Evolutionary conservation across 2,797 vertebrate genomes (phyloP).

Genomic region (Phaenicophaeus curvirostris): DNA sequence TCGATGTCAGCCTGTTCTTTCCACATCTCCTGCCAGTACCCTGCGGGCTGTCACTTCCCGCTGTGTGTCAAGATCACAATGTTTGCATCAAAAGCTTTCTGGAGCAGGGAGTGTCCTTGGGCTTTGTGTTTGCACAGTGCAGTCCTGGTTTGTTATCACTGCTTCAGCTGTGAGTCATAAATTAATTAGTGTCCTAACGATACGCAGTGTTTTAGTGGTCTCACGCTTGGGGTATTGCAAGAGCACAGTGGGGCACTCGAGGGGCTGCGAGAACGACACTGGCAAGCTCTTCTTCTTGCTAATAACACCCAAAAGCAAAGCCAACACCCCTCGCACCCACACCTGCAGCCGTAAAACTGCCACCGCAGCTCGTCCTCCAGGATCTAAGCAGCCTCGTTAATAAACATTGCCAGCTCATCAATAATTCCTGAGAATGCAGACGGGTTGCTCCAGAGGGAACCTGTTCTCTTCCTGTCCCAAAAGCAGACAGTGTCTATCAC

Average conservation of each 20-base stretch:
- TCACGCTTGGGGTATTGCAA: accelerated
- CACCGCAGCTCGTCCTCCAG: neutral
- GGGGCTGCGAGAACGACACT: neutral
- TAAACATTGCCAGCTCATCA: neutral
- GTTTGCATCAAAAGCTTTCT: neutral
- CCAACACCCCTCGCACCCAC: no score
- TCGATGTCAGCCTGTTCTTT: accelerated
- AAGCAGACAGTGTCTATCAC: accelerated
- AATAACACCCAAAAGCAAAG: neutral
- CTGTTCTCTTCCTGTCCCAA: neutral
- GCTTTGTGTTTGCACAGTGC: neutral
- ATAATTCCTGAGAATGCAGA: accelerated
- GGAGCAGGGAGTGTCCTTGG: neutral
- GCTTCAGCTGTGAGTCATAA: neutral
- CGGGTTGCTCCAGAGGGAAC: neutral
- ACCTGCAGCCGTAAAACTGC: neutral
- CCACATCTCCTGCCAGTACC: neutral
- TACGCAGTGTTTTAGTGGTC: neutral
- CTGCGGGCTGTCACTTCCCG: neutral
- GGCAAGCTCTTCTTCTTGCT: neutral
- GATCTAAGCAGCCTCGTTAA: neutral
- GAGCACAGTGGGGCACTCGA: accelerated
- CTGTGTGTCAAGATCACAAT: neutral
- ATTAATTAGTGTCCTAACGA: neutral
- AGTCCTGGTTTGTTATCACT: neutral